Conservation (phyloP, 1,140 invertebrate genomes). For the Neodiprion virginianus region DNA sequence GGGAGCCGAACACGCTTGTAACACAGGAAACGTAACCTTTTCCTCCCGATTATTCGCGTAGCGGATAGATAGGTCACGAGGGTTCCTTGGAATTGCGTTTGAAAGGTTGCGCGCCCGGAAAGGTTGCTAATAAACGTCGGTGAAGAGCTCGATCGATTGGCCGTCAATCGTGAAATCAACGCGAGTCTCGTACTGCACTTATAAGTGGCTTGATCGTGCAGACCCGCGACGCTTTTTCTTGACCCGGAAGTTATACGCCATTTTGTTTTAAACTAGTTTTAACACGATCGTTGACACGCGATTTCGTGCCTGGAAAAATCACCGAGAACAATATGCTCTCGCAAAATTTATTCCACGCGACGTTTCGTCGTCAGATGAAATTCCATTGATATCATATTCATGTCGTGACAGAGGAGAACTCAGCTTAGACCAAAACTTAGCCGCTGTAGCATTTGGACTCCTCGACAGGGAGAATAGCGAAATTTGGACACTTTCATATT, state of each 20-base stretch:
- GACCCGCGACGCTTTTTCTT: neutral
- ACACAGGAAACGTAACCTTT: neutral
- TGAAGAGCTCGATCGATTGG: neutral
- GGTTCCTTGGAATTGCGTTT: neutral
- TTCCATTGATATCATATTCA: no score
- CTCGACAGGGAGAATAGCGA: neutral
- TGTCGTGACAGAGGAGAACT: no score
- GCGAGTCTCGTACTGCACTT: neutral
- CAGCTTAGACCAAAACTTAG: neutral
- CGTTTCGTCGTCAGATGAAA: no score
- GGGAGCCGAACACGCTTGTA: neutral
- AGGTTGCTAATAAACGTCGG: neutral
- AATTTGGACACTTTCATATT: neutral
- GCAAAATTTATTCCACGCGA: no score
- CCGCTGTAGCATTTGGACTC: neutral
- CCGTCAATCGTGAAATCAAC: neutral
- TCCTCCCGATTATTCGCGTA: neutral
- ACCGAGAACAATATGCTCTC: no score
- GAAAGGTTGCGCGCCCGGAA: neutral
- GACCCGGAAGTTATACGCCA: neutral
- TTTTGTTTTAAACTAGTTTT: neutral
- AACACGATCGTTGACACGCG: neutral
- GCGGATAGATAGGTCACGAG: neutral
- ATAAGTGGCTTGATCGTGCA: neutral
- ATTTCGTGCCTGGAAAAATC: no score